A percentile compares a stretch with the other conserved stretches of the same genome.
These are phyloP conservation scores for Cosmia trapezina DNA, from an alignment of 2,888 invertebrate genomes.

Conservation along the genomic window DNA sequence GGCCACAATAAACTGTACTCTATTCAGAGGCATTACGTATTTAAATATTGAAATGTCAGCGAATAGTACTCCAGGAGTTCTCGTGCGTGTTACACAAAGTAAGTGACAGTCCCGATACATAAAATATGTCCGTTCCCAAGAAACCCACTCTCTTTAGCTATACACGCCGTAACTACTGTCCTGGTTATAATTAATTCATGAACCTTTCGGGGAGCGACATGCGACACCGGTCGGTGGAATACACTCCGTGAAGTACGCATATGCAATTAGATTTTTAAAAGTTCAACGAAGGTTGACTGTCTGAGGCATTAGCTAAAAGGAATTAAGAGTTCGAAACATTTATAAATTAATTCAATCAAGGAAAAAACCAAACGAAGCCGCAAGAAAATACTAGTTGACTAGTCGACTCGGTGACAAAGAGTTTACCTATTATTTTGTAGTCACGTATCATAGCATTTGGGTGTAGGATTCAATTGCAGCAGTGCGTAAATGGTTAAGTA, in stretches of 20 bases:
- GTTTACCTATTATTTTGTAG: conserved; percentile 37
- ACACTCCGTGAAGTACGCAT: conserved; percentile 10
- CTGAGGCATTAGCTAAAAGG: background rate
- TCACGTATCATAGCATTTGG: conserved; percentile 55
- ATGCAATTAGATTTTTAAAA: conserved; percentile 21
- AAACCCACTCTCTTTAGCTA: conserved; percentile 30
- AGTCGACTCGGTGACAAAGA: conserved; percentile 44
- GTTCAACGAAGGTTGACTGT: conserved; percentile 8
- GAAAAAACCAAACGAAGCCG: conserved; percentile 1
- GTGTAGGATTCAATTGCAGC: conserved; percentile 59
- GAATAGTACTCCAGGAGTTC: background rate
- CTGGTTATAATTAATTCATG: conserved; percentile 58
- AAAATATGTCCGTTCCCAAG: conserved; percentile 49
- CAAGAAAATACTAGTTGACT: conserved; percentile 9
- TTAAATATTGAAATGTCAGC: conserved; percentile 33
- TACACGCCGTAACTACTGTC: conserved; percentile 39
- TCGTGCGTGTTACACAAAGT: conserved; percentile 6
- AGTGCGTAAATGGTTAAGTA: conserved; percentile 51
- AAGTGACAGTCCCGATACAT: conserved; percentile 40
- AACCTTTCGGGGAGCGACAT: conserved; percentile 40
- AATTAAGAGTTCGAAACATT: conserved; percentile 6
- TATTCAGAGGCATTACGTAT: conserved; percentile 19
- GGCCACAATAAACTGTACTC: conserved; percentile 14
- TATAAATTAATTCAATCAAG: background rate
- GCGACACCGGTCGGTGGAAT: conserved; percentile 8